Evolutionary conservation across 2,113 vertebrate species (phyloP).

Genomic region (Leucoraja erinaceus): DNA sequence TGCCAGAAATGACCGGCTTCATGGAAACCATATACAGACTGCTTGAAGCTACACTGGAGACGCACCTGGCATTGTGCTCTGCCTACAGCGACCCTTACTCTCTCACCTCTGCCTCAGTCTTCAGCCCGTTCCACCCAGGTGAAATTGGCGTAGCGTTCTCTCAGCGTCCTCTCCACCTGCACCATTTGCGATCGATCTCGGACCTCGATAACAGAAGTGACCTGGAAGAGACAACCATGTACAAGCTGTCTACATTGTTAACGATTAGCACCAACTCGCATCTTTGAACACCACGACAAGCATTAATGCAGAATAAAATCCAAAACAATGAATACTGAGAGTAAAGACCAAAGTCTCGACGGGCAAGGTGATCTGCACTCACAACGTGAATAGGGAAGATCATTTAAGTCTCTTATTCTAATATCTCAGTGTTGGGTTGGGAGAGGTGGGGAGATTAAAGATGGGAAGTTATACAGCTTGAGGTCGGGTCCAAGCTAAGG

Average conservation of each 20-base stretch:
- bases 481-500: neutral
- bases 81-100: too few species aligned
- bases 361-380: too few species aligned
- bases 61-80: neutral
- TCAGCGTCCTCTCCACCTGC: slow-evolving; percentile 62
- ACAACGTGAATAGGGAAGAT: too few species aligned
- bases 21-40: neutral
- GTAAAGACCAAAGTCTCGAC: neutral
- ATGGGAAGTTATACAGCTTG: neutral
- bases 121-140: slow-evolving; percentile 69
- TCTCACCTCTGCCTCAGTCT: neutral
- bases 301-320: neutral
- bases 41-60: neutral
- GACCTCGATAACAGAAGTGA: slow-evolving; percentile 77
- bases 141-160: slow-evolving; percentile 69
- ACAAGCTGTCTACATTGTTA: neutral
- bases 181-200: slow-evolving; percentile 69
- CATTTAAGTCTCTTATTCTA: too few species aligned
- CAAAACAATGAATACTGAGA: neutral
- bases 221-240: slow-evolving; percentile 50
- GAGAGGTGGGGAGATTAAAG: neutral
- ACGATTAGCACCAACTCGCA: neutral
- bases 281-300: neutral
- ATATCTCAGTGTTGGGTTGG: neutral
- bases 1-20: neutral